A percentile compares a stretch with the other conserved stretches of the same genome.
Conservation (phyloP, 2,888 invertebrate species). For the Myopa tessellatipennis region DNA sequence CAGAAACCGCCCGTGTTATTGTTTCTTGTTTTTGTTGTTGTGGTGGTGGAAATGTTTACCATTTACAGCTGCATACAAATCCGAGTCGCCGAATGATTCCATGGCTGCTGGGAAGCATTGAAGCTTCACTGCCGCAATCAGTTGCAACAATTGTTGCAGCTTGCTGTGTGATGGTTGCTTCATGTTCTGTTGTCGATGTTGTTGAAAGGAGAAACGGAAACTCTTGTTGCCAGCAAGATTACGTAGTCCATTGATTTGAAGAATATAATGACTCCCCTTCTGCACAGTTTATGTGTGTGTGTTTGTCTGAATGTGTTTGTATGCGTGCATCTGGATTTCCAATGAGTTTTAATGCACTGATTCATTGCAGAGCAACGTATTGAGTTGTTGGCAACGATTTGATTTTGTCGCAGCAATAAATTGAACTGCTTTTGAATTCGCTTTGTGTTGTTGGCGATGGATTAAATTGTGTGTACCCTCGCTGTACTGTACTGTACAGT, state of each 20-base stretch:
- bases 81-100: too few species aligned
- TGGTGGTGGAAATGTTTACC: neutral
- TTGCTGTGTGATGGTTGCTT: conserved; percentile 12
- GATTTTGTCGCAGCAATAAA: conserved; percentile 4
- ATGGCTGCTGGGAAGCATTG: too few species aligned
- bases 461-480: neutral
- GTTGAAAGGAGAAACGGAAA: neutral
- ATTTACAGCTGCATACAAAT: too few species aligned
- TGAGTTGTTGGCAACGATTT: neutral
- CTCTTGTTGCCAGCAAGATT: neutral
- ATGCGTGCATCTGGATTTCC: neutral
- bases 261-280: too few species aligned
- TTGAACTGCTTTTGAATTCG: neutral
- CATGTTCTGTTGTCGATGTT: neutral
- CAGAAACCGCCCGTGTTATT: conserved; percentile 9
- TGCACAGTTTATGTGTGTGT: neutral
- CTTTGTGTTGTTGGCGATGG: neutral
- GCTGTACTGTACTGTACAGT: neutral
- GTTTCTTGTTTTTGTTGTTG: neutral
- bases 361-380: conserved; percentile 6
- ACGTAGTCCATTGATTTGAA: neutral
- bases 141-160: neutral
- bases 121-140: too few species aligned
- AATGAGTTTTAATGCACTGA: conserved; percentile 5
- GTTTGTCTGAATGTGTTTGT: neutral